Evolutionary conservation across 35 echinoderm and acorn worm species (phyloP).

Genomic region (Apostichopus parvimensis): DNA sequence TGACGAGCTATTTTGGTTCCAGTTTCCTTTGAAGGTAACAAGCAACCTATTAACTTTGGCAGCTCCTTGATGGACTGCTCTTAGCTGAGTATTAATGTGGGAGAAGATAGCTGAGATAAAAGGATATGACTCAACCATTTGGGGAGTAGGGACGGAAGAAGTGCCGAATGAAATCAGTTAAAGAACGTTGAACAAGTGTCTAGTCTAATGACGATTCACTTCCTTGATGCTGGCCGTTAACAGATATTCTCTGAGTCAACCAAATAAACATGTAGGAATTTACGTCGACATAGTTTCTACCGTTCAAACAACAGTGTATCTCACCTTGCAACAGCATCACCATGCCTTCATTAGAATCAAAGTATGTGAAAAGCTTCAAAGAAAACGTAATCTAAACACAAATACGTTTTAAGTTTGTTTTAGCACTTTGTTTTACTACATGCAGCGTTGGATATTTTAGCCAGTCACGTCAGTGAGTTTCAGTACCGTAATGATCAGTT

Average conservation of each 20-base stretch:
- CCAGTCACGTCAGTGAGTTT: too few species aligned
- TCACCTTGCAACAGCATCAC: too few species aligned
- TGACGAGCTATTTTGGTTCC: constrained; percentile 13
- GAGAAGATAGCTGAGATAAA: background rate
- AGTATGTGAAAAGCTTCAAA: too few species aligned
- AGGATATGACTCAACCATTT: constrained; percentile 13
- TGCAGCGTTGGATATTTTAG: too few species aligned
- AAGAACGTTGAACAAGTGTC: constrained; percentile 3
- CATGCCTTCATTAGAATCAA: too few species aligned
- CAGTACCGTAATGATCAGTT: too few species aligned
- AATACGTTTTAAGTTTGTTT: too few species aligned
- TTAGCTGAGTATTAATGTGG: background rate
- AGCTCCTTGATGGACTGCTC: constrained; percentile 13
- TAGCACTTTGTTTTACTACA: too few species aligned
- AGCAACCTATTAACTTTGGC: background rate
- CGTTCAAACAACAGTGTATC: too few species aligned
- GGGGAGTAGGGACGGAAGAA: constrained; percentile 6
- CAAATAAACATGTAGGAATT: background rate
- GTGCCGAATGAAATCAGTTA: constrained; percentile 30
- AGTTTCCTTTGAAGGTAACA: constrained; percentile 14
- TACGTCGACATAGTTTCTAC: too few species aligned
- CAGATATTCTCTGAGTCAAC: background rate
- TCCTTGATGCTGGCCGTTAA: background rate
- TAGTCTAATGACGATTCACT: background rate
- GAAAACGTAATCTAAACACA: too few species aligned